Percentiles rank a stretch among this genome's conserved stretches.
Evolutionary conservation across 2,888 invertebrate genomes (phyloP).

Genomic region (Acholoe squamosa): DNA sequence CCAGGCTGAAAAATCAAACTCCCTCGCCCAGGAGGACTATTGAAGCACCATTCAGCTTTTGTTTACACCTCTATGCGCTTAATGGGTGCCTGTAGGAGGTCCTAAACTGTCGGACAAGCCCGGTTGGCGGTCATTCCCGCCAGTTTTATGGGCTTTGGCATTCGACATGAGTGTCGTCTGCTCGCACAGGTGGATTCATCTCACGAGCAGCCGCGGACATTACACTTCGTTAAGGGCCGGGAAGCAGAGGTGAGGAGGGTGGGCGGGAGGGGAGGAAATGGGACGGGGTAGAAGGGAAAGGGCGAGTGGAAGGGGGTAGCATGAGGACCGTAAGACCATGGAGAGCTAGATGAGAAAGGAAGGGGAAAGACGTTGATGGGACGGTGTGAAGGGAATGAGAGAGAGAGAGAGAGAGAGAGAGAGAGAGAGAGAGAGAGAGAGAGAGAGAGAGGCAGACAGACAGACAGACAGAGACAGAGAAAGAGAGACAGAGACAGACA

Average conservation of each 20-base stretch:
- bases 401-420: background rate
- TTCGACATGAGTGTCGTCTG: conserved; percentile 20
- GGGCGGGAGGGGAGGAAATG: background rate
- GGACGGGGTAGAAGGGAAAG: background rate
- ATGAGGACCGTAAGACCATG: too few relatives aligned
- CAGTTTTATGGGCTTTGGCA: conserved; percentile 43
- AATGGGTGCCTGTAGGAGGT: background rate
- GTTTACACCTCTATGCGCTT: conserved; percentile 24
- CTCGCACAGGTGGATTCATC: background rate
- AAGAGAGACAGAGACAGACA: background rate
- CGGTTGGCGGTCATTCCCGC: background rate
- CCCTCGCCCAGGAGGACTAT: background rate
- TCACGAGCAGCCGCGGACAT: conserved; percentile 37
- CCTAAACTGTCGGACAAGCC: conserved; percentile 31
- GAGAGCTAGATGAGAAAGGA: too few relatives aligned
- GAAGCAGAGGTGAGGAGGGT: background rate
- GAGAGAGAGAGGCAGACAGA: background rate
- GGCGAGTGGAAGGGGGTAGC: background rate
- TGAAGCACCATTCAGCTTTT: conserved; percentile 25
- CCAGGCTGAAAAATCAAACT: background rate
- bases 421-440: background rate
- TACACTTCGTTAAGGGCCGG: conserved; percentile 20
- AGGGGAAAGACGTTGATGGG: background rate
- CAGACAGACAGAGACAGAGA: background rate
- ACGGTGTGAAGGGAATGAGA: background rate